Base-by-base conservation (phyloP, 2,797 vertebrate species). In the Cryptoblepharus egeriae region DNA sequence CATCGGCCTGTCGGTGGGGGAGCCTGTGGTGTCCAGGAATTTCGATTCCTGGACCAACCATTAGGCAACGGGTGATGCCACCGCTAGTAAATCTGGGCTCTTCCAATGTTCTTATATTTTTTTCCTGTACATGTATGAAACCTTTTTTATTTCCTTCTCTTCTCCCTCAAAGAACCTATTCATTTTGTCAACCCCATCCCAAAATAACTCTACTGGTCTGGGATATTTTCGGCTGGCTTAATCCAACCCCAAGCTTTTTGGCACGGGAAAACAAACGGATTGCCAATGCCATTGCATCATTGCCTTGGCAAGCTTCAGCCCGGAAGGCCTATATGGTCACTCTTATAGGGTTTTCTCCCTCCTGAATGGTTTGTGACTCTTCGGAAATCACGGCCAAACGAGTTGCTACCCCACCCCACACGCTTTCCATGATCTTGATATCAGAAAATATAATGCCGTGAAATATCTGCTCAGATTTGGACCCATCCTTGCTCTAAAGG, bases 211-310 rank as follows among this genome's bases (percentile, higher is more conserved):
- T 0, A 26, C 63, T 72, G 85, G 73, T 78, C 65, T 39, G 81
- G 85, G 91, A 88, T 91, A 85, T 91, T 90, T 91, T 92, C 79
- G 90, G 81, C 83, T 72, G 63, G 2, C 70, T 74, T 87, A 71
- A 57, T 9, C 75, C 82, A 60, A 12, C 77, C 81, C 84, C 67
- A 80, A 37, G 45, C 58, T 30, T 6, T 0, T 15, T 52, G 37
- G 1, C 76, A 85, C 80, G 1, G 85, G 61, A 83, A 64, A 60
- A 30, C 55, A 35, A 85, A 74, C 28, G 1, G 0, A 39, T 84
- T 90, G 92, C 87, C 86, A 77, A 4, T 0, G 12, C 73, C 77
- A 64, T 52, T 77, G 77, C 76, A 70, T 91, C 90, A 82, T 80
- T 76, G 76, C 83, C 87, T 83, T 88, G 92, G 89, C 91, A 85